Evolutionary conservation across 2,113 vertebrate genomes (phyloP).

Genomic region (Antechinus flavipes): DNA sequence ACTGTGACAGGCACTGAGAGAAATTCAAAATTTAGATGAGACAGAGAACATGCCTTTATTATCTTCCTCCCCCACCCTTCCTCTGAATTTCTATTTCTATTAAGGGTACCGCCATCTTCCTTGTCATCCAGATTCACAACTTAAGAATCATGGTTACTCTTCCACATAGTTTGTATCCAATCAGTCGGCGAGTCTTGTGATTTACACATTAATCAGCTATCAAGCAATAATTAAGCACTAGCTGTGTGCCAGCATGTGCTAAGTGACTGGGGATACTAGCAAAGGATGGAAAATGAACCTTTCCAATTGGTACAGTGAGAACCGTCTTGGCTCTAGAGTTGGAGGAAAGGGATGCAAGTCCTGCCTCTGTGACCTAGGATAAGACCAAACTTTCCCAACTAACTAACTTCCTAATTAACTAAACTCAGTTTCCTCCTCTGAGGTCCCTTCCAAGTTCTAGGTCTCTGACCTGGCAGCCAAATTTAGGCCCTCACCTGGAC

Average conservation of each 20-base stretch:
- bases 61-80: not conserved
- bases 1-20: not conserved
- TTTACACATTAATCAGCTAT: not conserved
- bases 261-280: not conserved
- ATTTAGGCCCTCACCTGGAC: not conserved
- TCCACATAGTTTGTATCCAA: not conserved
- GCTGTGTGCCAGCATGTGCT: not conserved
- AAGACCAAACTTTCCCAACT: not conserved
- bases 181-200: not conserved
- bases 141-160: not conserved
- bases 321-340: not conserved
- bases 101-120: not conserved
- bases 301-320: not conserved
- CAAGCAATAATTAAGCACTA: not conserved
- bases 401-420: no score
- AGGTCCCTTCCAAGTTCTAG: not conserved
- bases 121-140: not conserved
- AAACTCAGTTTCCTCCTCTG: not conserved
- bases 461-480: no score
- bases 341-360: not conserved
- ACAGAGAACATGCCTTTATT: not conserved
- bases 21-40: not conserved
- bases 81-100: not conserved
- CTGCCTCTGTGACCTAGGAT: not conserved
- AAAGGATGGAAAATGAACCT: not conserved